phyloP scores from a whole-genome alignment of 1,140 invertebrate species.

The Megathymus violae region DNA sequence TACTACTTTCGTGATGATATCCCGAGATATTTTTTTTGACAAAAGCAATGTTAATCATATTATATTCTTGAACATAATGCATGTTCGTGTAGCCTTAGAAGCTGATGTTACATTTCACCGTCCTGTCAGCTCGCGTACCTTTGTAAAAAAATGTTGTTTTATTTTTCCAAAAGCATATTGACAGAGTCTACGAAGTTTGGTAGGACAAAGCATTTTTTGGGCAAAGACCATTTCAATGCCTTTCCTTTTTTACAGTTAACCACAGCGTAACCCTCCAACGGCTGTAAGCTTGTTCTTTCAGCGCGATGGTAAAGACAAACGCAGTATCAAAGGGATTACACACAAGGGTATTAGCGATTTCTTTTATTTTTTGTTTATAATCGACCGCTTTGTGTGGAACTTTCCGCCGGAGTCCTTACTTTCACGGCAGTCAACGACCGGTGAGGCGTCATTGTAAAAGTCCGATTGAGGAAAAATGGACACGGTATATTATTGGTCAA shows the following conservation, averaged over 20 bases:
- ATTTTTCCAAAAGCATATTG: not conserved
- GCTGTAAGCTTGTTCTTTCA: not conserved
- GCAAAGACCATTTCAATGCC: not conserved
- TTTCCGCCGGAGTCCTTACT: constrained; percentile 29
- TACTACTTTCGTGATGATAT: too few species aligned
- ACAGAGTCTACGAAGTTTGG: not conserved
- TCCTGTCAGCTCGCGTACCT: too few species aligned
- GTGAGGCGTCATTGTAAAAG: constrained; percentile 31
- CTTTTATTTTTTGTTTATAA: constrained; percentile 35
- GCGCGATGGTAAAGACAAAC: constrained; percentile 27
- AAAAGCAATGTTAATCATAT: too few species aligned
- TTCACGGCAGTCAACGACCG: constrained; percentile 30
- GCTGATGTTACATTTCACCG: too few species aligned
- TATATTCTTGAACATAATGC: too few species aligned
- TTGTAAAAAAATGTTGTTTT: not conserved
- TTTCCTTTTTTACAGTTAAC: not conserved
- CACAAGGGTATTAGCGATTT: constrained; percentile 31
- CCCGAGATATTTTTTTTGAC: too few species aligned
- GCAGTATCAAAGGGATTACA: constrained; percentile 27
- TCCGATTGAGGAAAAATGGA: constrained; percentile 15
- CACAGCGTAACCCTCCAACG: not conserved
- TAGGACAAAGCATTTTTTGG: not conserved
- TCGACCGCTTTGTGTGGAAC: constrained; percentile 32
- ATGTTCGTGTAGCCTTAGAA: too few species aligned
- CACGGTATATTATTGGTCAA: too few species aligned